Evolutionary conservation across 2,888 invertebrate genomes (phyloP), one percentile per base, ranked within the genome.

Genomic region (Cyclophora albipunctata): DNA sequence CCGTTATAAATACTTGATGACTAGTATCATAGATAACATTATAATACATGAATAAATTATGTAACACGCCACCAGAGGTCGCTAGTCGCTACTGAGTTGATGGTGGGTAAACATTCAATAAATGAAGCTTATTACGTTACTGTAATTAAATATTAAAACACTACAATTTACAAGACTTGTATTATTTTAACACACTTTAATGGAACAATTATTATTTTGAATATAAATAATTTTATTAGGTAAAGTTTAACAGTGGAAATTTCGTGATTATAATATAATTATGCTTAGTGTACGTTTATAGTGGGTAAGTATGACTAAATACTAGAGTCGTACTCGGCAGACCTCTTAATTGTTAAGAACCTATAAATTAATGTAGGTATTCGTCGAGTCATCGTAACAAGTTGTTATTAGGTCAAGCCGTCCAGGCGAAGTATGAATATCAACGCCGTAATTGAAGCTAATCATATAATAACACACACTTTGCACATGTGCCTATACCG

Each of bases 1-100:
- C 74, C 71, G 74, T 81, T 75, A 80, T 76, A 83, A 81, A 84
- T 83, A 85, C 78, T 84, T 80, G 75, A 78, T 86, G 87, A 87
- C 87, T 87, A 76, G 75, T 74, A 73, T 70, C 73, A 73, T 75
- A 60, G 33, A 60, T 54, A 75, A 69, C 71, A 69, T 67, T 68
- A 66, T 65, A 71, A 72, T 70, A 75, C 66, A 69, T 59, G 60
- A 66, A 64, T 55, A 59, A 59, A 56, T 56, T 20, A 20, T 7
- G 37, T 37, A 42, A 49, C 49, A 46, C 20, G 20, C 49, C 54
- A 55, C 48, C 60, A 62, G 64, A 44, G 48, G 52, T 58, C 58
- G 54, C 54, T 62, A 58, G 48, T 49, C 53, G 43, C 52, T 53
- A 63, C 62, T 45, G 55, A 61, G 61, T 53, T 49, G 55, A 53